Evolutionary conservation across 2,888 invertebrate genomes (phyloP), one percentile per base, ranked within the genome.

Genomic region (Phortica okadai): DNA sequence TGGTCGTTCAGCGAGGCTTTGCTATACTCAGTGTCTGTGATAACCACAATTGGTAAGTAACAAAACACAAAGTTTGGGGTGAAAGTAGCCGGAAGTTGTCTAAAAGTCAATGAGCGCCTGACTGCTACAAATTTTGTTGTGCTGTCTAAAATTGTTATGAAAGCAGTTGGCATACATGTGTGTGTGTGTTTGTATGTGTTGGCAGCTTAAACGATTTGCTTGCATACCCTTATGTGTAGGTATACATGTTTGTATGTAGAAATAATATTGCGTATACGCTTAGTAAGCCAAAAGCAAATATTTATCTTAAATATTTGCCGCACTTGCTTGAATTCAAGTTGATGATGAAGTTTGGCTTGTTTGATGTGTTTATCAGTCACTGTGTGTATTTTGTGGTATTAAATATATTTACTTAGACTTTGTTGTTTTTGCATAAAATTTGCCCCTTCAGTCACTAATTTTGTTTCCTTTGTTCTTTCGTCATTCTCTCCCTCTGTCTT

Each of bases 1-100:
- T 97, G 97, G 97, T 95, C 95, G 0, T 96, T 97, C 91, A 95
- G 96, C 42, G 96, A 96, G 80, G 95, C 97, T 2, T 91, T 97
- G 33, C 93, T 97, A 70, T 97, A 97, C 90, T 96, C 96, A 83
- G 94, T 97, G 87, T 97, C 97, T 62, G 94, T 97, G 85, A 96
- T 97, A 89, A 97, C 97, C 80, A 97, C 97, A 74, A 96, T 97
- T 90, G 97, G 97, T 97, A 91, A 93, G 94, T 90, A 72, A 14
- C 5, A 8, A 50, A 11, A 14, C 8, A 50, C 2, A 14, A 3
- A 14, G 10, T 50, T 50, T 56, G 59, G 72, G 5, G 11, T 69
- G 8, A n/a, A 42, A 16, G 21, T 42, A 50, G 56, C 54, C 7
- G 10, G 33, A 8, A 66, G n/a, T 25, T 21, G 72, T 25, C 54